Evolutionary conservation across 1,140 invertebrate species (phyloP), one percentile per base, ranked within the genome.

Genomic region (Drosophila pseudoananassae): DNA sequence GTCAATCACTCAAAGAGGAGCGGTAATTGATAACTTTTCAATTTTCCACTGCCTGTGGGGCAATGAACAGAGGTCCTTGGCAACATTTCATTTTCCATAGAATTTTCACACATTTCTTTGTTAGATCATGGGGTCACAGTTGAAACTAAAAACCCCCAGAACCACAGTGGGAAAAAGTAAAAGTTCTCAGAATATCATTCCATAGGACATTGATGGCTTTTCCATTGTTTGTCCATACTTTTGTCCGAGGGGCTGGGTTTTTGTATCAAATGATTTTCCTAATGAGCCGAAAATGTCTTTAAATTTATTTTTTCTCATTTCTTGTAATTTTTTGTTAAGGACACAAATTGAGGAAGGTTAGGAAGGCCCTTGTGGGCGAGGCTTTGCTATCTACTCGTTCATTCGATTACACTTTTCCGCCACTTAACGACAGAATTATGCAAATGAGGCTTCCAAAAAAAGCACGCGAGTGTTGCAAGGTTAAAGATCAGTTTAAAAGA

Each of bases 381-480:
- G 40, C 31, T 50, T 64, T 70, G 65, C 75, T 78, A 83, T 83
- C 79, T 78, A 47, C 61, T 69, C 61, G 56, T 65, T 83, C 70
- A 71, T 84, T 84, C 66, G 80, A 84, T 79, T 84, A 84, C 76
- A 84, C 75, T 84, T 84, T 84, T 72, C 71, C 72, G 80, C 76
- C 80, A 76, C 72, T 84, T 84, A 84, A 84, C 63, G 76, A 71
- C 40, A 20, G 66, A 79, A 84, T 84, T 77, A 84, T 85, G 76
- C 59, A 85, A 84, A 84, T 84, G 55, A 84, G 14, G 43, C 25
- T 40, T 46, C 33, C 63, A 0, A 51, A 46, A 29, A 49, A 55
- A 47, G 54, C 72, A 73, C 63, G 68, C 63, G 49, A 70, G 40
- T 33, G 29, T 29, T 12, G 33, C 31, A 23, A 31, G 25, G 17